These are phyloP conservation scores for Dendropsophus ebraccatus DNA, from an alignment of 2,113 vertebrate genomes.

Conservation along the genomic window DNA sequence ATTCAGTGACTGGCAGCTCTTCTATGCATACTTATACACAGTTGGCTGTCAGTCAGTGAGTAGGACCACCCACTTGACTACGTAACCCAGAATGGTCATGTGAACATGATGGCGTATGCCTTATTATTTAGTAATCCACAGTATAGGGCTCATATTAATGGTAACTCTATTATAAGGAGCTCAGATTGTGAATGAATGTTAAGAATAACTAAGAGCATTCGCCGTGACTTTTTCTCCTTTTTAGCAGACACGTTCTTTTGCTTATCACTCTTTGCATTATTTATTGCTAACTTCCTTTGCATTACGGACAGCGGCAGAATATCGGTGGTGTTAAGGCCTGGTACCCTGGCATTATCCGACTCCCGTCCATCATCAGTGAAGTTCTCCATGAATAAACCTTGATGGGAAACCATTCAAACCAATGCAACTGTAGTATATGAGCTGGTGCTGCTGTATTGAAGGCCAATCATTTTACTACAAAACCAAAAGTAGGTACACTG, in stretches of 20 bases:
- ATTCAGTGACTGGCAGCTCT: no score
- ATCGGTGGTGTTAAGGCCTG: background rate
- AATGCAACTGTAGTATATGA: background rate
- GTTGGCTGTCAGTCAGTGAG: no score
- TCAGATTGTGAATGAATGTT: background rate
- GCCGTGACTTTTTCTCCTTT: background rate
- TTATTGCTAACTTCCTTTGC: constrained; percentile 11
- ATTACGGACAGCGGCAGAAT: constrained; percentile 2
- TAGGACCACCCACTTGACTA: no score
- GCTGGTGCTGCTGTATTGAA: background rate
- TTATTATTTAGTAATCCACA: no score
- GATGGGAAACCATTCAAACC: background rate
- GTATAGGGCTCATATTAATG: background rate
- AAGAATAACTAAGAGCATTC: background rate
- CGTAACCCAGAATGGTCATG: no score
- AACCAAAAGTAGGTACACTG: background rate
- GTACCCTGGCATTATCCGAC: background rate
- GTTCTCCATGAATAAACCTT: background rate
- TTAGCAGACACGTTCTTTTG: background rate
- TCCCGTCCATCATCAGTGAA: background rate
- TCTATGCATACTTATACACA: no score
- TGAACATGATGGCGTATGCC: no score
- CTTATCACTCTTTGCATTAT: background rate
- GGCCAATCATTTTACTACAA: background rate
- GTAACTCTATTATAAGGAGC: background rate